Conservation (phyloP, 1,140 invertebrate genomes). For the Aphis gossypii region DNA sequence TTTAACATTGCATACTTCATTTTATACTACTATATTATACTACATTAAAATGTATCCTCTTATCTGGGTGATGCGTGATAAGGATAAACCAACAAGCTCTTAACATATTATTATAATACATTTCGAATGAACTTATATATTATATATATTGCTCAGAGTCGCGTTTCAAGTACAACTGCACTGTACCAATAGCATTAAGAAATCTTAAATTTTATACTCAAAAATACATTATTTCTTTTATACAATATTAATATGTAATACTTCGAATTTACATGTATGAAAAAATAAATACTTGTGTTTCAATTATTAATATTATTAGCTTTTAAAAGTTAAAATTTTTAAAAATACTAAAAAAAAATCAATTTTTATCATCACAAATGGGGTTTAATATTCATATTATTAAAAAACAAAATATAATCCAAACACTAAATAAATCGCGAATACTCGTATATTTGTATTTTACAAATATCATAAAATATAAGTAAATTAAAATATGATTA, state of each 20-base stretch:
- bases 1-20: not conserved
- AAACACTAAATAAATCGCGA: not conserved
- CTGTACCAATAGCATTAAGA: not conserved
- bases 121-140: not conserved
- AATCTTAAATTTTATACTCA: not conserved
- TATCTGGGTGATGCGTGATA: not conserved
- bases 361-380: not conserved
- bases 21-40: not conserved
- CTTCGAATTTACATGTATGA: not conserved
- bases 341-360: not conserved
- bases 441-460: not conserved
- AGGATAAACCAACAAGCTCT: not conserved
- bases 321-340: not conserved
- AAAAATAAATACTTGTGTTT: not conserved
- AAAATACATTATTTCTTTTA: not conserved
- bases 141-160: not conserved
- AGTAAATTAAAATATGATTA: not conserved
- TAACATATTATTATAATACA: not conserved
- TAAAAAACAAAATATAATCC: not conserved
- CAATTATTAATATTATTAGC: not conserved
- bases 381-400: not conserved
- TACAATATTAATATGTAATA: not conserved
- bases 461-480: not conserved
- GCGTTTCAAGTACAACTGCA: not conserved
- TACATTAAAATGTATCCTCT: not conserved